These are phyloP conservation scores for Drosophila kambysellisi DNA, from an alignment of 2,888 invertebrate genomes.

Conservation along the genomic window DNA sequence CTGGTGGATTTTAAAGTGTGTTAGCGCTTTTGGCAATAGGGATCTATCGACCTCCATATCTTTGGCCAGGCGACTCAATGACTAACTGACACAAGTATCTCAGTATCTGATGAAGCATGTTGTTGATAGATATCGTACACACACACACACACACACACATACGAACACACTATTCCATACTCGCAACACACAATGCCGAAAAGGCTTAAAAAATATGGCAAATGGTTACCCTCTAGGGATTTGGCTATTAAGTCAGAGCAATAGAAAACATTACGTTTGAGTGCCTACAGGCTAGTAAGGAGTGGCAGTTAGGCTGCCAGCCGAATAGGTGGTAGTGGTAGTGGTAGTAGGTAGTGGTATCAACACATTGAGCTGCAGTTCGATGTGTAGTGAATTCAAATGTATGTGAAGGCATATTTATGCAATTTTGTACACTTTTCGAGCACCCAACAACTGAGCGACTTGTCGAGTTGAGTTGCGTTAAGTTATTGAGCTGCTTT, in stretches of 20 bases:
- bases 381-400: constrained; percentile 26
- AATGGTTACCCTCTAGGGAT: constrained; percentile 61
- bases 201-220: constrained; percentile 69
- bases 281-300: constrained; percentile 40
- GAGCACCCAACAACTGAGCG: constrained; percentile 37
- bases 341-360: constrained; percentile 12
- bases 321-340: background rate
- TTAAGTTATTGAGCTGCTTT: constrained; percentile 29
- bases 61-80: constrained; percentile 19
- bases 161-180: background rate
- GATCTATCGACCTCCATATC: background rate
- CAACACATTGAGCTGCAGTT: constrained; percentile 34
- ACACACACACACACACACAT: constrained; percentile 5
- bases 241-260: constrained; percentile 63
- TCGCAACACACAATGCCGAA: constrained; percentile 12
- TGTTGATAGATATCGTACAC: constrained; percentile 25
- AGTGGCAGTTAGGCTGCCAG: background rate
- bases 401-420: constrained; percentile 51
- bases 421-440: constrained; percentile 45
- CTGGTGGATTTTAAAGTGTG: constrained; percentile 73
- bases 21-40: constrained; percentile 35
- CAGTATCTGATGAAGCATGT: constrained; percentile 42
- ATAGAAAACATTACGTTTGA: constrained; percentile 58
- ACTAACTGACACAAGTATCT: constrained; percentile 43
- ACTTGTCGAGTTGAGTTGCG: constrained; percentile 29